phyloP scores from a whole-genome alignment of 2,888 invertebrate genomes.

The Drosophila fulvimacula region DNA sequence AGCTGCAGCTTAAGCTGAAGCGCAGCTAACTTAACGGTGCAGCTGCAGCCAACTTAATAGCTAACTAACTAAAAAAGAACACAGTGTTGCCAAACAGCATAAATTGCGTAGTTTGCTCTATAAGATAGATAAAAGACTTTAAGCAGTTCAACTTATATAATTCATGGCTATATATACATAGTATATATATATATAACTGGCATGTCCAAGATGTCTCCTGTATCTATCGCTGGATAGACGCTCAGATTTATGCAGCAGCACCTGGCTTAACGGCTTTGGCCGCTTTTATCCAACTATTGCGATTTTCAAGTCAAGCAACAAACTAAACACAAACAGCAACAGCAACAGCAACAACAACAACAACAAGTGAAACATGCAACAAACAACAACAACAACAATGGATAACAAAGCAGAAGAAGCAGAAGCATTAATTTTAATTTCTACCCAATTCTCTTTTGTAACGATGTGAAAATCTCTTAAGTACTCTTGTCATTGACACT shows the following conservation, averaged over 20 bases:
- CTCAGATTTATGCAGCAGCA: slow-evolving; percentile 11
- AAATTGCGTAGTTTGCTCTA: background rate
- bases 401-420: slow-evolving; percentile 17
- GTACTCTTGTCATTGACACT: slow-evolving; percentile 82
- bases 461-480: slow-evolving; percentile 84
- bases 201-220: background rate
- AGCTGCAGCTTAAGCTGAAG: background rate
- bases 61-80: no score
- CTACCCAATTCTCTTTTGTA: slow-evolving; percentile 79
- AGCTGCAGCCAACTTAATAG: background rate
- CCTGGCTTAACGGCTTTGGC: slow-evolving; percentile 2
- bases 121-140: no score
- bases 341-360: slow-evolving; percentile 16
- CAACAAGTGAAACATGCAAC: slow-evolving; percentile 22
- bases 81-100: background rate
- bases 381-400: slow-evolving; percentile 17
- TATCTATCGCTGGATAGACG: background rate
- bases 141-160: background rate
- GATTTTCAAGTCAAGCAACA: slow-evolving; percentile 15
- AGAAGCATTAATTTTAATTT: slow-evolving; percentile 82
- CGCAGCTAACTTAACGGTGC: background rate
- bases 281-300: slow-evolving; percentile 32
- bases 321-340: background rate
- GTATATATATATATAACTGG: no score
- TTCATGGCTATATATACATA: no score